Evolutionary conservation across 2,113 vertebrate species (phyloP).

Genomic region (Corythoichthys haematopterus): DNA sequence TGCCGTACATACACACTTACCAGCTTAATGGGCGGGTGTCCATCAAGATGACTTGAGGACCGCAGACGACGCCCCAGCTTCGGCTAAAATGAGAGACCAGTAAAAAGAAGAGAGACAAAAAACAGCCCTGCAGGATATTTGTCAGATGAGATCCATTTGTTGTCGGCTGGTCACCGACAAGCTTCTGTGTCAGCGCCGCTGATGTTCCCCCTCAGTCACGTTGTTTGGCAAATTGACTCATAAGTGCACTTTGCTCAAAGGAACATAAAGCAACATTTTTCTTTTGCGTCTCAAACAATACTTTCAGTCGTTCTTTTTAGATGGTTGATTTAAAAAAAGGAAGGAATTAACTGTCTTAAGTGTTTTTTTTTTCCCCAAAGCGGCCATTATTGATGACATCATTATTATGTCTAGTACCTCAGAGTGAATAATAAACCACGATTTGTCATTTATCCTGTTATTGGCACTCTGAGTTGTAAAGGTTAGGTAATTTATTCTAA

Average conservation of each 20-base stretch:
- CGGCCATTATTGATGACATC: constrained; percentile 78
- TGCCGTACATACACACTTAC: constrained; percentile 13
- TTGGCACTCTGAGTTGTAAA: constrained; percentile 76
- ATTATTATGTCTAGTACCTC: constrained; percentile 77
- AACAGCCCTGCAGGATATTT: constrained; percentile 42
- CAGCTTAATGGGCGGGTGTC: constrained; percentile 20
- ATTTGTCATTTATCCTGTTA: constrained; percentile 78
- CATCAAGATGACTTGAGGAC: constrained; percentile 24
- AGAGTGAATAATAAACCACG: constrained; percentile 77
- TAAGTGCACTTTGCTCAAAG: constrained; percentile 67
- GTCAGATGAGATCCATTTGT: constrained; percentile 57
- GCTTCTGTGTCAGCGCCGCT: constrained; percentile 51
- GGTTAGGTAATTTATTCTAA: constrained; percentile 82
- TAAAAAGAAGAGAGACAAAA: neutral
- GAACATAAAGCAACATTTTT: constrained; percentile 61
- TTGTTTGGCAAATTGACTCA: constrained; percentile 76
- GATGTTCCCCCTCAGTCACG: constrained; percentile 60
- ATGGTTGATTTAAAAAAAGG: constrained; percentile 61
- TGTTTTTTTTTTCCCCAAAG: constrained; percentile 62
- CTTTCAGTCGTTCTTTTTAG: constrained; percentile 58
- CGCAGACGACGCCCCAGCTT: constrained; percentile 9
- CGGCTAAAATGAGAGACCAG: constrained; percentile 27
- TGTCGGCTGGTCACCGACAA: constrained; percentile 56
- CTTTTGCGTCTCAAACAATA: constrained; percentile 27
- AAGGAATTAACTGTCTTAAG: constrained; percentile 75